These are phyloP conservation scores for Thyatira batis DNA, from an alignment of 2,888 invertebrate species.

Conservation along the genomic window DNA sequence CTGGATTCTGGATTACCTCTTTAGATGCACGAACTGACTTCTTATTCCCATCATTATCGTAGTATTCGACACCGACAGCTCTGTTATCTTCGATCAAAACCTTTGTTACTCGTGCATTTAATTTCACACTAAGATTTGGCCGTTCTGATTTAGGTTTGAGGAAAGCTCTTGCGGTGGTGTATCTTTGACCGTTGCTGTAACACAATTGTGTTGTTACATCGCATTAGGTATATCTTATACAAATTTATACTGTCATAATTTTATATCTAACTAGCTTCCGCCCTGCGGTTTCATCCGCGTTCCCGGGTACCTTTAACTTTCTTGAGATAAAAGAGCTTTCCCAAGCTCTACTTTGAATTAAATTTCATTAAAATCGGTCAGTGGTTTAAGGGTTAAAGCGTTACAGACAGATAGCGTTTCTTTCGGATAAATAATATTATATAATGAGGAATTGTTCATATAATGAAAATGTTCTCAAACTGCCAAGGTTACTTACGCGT, in stretches of 20 bases:
- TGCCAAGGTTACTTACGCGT: conserved; percentile 57
- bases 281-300: too few relatives aligned
- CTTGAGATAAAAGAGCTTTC: too few relatives aligned
- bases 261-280: too few relatives aligned
- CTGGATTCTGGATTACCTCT: conserved; percentile 77
- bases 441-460: too few relatives aligned
- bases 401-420: too few relatives aligned
- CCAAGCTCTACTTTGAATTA: too few relatives aligned
- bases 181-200: conserved; percentile 81
- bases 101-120: conserved; percentile 82
- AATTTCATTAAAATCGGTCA: too few relatives aligned
- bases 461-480: not conserved
- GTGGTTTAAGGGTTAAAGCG: too few relatives aligned
- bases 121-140: conserved; percentile 80
- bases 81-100: conserved; percentile 67
- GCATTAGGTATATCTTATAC: too few relatives aligned
- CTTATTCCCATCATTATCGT: conserved; percentile 57
- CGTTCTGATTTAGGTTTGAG: conserved; percentile 62
- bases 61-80: conserved; percentile 82
- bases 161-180: conserved; percentile 83
- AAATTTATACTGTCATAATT: too few relatives aligned
- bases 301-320: too few relatives aligned
- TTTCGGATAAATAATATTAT: too few relatives aligned
- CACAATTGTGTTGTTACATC: not conserved
- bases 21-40: conserved; percentile 68